Conservation (phyloP, 1,140 invertebrate species). For the Drosophila pseudoobscura region DNA sequence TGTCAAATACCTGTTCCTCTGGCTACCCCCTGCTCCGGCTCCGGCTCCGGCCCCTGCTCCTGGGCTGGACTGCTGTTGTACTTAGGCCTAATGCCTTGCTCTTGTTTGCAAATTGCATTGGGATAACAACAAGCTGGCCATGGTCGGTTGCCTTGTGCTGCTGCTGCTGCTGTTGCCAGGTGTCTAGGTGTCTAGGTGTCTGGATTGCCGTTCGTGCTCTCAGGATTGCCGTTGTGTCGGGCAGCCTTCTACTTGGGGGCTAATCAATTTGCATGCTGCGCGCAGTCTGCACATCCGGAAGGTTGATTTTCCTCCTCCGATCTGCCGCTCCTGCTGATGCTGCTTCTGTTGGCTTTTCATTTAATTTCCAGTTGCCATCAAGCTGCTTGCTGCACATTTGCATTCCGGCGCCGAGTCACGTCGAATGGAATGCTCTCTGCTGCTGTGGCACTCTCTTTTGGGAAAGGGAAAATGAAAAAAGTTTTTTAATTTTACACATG, state of each 20-base stretch:
- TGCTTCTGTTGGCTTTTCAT: conserved; percentile 40
- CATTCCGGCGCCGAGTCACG: conserved; percentile 41
- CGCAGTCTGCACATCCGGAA: conserved; percentile 23
- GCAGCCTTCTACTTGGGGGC: conserved; percentile 23
- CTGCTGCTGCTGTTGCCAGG: conserved; percentile 16
- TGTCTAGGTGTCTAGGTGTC: conserved; percentile 48
- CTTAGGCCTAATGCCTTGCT: conserved; percentile 68
- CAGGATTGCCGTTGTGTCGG: neutral
- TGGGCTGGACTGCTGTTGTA: conserved; percentile 51
- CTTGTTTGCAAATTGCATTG: conserved; percentile 75
- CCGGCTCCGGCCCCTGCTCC: neutral
- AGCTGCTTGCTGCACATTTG: conserved; percentile 41
- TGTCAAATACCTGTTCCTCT: conserved; percentile 29
- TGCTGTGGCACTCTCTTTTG: neutral
- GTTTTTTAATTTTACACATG: conserved; percentile 60
- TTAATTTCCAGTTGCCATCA: conserved; percentile 40
- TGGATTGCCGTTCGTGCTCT: conserved; percentile 36
- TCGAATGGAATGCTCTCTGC: conserved; percentile 27
- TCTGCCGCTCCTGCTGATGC: neutral
- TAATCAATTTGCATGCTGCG: conserved; percentile 68
- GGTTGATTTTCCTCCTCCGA: conserved; percentile 26
- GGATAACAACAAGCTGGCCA: conserved; percentile 58
- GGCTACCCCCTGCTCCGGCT: conserved; percentile 28
- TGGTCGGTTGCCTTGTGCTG: conserved; percentile 17
- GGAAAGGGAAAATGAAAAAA: conserved; percentile 47